Base-by-base conservation (phyloP, 2,888 invertebrate species). In the Orthonevra nobilis region DNA sequence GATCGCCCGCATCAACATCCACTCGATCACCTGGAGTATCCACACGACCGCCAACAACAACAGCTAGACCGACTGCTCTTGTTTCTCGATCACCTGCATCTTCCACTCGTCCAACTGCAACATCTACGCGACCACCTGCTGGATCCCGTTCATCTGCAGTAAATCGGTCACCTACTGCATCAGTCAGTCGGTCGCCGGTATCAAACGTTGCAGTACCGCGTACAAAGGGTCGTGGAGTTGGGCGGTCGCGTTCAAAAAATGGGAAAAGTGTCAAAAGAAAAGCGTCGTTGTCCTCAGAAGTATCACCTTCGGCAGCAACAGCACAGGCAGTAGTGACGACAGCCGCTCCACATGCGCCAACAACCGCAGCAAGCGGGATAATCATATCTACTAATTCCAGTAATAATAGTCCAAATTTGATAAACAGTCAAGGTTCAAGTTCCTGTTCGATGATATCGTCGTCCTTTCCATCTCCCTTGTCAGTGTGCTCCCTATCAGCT, bases 271-370 rank as follows among this genome's bases (percentile, higher is more conserved):
- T 48, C 61, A 79, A 79, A 72, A 60, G 79, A 66, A 79, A 79
- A 38, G 23, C 66, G 9, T 54, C 79, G 6, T 4, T 50, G 15
- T 82, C 84, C 1, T 82, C 79, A 52, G 32, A 26, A 63, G 66
- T 68, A 73, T 68, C 63, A 75, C 68, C 40, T 83, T 63, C 74
- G 88, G 88, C 81, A 89, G 89, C 61, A 84, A 89, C 28, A 88
- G 90, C 66, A 88, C 90, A 87, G 88, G 89, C 86, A 89, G 88
- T 75, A 82, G 81, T 52, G 75, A 38, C 83, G 81, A 82, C 83
- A 56, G 19, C 34, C 10, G 81, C 83, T 75, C 77, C 82, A 75
- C 83, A 10, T 30, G 23, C 52, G 12, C 32, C 36, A 20, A 6
- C 9, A 10, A 9, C 46, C 12, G 15, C 32, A 54, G 10, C 48